Evolutionary conservation across 2,113 vertebrate genomes (phyloP), one percentile per base, ranked within the genome.

Genomic region (Brachypodius melanocephalos): DNA sequence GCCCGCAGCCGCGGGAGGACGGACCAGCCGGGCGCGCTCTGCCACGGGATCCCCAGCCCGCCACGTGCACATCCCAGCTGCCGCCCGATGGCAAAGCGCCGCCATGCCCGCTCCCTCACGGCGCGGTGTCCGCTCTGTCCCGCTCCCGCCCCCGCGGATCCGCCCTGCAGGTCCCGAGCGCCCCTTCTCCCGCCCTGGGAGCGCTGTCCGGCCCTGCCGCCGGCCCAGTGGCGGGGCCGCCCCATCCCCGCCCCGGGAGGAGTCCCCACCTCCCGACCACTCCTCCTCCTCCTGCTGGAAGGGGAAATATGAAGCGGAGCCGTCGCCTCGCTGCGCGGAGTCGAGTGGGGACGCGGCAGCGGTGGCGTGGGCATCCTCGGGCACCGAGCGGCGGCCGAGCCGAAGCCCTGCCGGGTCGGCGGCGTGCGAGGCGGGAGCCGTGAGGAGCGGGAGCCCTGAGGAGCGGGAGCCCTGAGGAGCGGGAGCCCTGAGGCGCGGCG

Each of bases 231-330:
- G 14, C 38, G 24, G 58, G 5, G 40, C 67, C 78, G 32, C 57
- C 88, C 62, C 46, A 28, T 86, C 24, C 82, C 93, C 87, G 73
- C 90, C 78, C 90, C 32, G 15, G 54, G 75, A 69, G 24, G 85
- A 80, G 83, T 84, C 72, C 88, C 84, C 68, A 72, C 77, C 89
- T 40, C 85, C 73, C 45, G 48, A 43, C 89, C 81, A 83, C 94
- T 79, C 69, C 91, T 85, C 74, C 89, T 93, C 81, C 86, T 40
- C 45, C 86, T 67, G 86, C 94, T 85, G 88, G 36, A 80, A 91
- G 88, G 89, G 89, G 96, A 97, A 97, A 95, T 97, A 97, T 97
- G 98, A 97, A 97, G 97, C 95, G 97, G 55, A 83, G 97, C 73
- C 42, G 73, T 67, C 28, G 67, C 38, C 4, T 77, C 67, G 52